Percentiles rank a stretch among this genome's conserved stretches.
These are phyloP conservation scores for Megalurothrips usitatus DNA, from an alignment of 2,888 invertebrate genomes.

Conservation along the genomic window DNA sequence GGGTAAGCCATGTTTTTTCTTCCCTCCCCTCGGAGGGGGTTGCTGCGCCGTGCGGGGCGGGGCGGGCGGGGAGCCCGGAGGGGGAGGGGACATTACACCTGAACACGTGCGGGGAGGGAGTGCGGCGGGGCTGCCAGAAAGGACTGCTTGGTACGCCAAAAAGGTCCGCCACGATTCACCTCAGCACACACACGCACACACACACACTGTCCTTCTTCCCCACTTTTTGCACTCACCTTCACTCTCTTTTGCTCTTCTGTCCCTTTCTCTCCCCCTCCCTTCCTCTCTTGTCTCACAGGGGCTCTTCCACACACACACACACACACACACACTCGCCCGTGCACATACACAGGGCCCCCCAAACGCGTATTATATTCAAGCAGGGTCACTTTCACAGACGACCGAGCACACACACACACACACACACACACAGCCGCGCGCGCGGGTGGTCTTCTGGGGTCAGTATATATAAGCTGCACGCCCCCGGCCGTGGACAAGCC, in stretches of 20 bases:
- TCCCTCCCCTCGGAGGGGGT: neutral
- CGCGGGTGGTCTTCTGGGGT: neutral
- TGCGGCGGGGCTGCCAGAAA: neutral
- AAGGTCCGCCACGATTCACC: neutral
- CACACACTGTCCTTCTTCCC: too few relatives aligned
- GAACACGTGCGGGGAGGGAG: neutral
- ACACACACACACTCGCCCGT: too few relatives aligned
- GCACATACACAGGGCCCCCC: neutral
- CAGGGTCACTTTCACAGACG: neutral
- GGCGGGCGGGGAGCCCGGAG: neutral
- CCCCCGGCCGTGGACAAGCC: too few relatives aligned
- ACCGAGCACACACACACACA: neutral
- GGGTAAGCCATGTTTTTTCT: neutral
- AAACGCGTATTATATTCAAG: neutral
- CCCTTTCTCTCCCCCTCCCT: neutral
- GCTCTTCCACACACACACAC: neutral
- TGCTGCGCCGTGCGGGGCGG: neutral
- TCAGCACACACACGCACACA: too few relatives aligned
- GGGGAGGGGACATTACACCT: too few relatives aligned
- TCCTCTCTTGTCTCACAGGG: neutral
- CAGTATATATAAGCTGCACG: neutral
- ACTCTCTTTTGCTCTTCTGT: neutral
- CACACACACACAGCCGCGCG: neutral
- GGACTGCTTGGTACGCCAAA: neutral
- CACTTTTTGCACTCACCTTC: too few relatives aligned